These are phyloP conservation scores for Ophiothrix spiculata DNA, from an alignment of 35 echinoderm and acorn worm species.

Conservation along the genomic window DNA sequence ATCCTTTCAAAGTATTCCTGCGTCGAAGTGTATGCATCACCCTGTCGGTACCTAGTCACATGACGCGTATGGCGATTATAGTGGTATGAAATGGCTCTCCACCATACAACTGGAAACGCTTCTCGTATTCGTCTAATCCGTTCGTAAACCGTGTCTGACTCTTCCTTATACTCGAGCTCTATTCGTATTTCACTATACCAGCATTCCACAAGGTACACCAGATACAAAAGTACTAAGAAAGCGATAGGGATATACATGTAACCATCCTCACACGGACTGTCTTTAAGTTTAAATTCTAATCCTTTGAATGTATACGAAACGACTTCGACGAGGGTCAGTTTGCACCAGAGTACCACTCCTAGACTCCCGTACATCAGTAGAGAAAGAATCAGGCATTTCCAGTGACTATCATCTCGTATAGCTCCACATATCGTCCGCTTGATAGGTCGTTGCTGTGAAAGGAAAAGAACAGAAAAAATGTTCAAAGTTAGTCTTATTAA, in stretches of 20 bases:
- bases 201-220: slow-evolving; percentile 94
- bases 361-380: slow-evolving; percentile 81
- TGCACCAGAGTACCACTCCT: slow-evolving; percentile 84
- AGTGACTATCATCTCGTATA: slow-evolving; percentile 84
- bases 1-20: slow-evolving; percentile 95
- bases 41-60: slow-evolving; percentile 85
- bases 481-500: too few relatives aligned
- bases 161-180: slow-evolving; percentile 84
- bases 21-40: slow-evolving; percentile 89
- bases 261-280: slow-evolving; percentile 91
- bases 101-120: slow-evolving; percentile 95
- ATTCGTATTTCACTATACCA: slow-evolving; percentile 96
- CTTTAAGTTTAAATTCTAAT: slow-evolving; percentile 18
- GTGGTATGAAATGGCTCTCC: slow-evolving; percentile 95
- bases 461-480: slow-evolving; percentile 30
- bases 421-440: slow-evolving; percentile 53
- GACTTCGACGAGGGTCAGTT: slow-evolving; percentile 56
- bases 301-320: slow-evolving; percentile 52
- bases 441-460: slow-evolving; percentile 65
- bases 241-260: slow-evolving; percentile 93
- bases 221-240: slow-evolving; percentile 86
- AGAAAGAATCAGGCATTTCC: slow-evolving; percentile 95
- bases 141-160: slow-evolving; percentile 72
- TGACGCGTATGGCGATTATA: slow-evolving; percentile 95
- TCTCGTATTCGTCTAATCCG: slow-evolving; percentile 66